Base-by-base conservation (phyloP, 2,888 invertebrate genomes). In the Pilophorus perplexus region DNA sequence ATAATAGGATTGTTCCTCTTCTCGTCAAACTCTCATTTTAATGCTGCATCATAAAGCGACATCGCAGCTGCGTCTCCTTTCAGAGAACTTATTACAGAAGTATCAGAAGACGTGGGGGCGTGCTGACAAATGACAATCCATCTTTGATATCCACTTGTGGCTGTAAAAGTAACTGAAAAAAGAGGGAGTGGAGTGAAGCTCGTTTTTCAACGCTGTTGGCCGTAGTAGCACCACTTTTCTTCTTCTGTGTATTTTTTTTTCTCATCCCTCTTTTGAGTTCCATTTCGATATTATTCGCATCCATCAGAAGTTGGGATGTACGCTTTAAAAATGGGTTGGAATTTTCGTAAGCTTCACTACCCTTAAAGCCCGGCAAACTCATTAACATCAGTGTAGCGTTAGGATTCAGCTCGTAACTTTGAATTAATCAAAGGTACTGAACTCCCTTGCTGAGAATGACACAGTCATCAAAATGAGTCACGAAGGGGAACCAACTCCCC, bases 71-170 rank as follows among this genome's bases (percentile, higher is more conserved):
- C 46, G 46, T 20, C 25, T 20, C 23, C 23, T 25, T 22, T 46
- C 23, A 12, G 46, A 46, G 46, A 46, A 46, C 46, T 23, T 22
- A 46, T 46, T 46, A 23, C 46, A n/a, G 20, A 5, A 46, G 46
- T 23, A 23, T 23, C 25, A 23, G 22, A 25, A 25, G 20, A 25
- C 14, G 46, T 23, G 46, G 46, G 46, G 46, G 23, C 25, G 6
- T 38, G 48, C 27, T 69, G 69, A 69, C 69, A 69, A 69, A 69
- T 69, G 69, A 69, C 69, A 65, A 69, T 66, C 62, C 67, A 57
- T 64, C 65, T 69, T 69, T 69, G 69, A 69, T 69, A 67, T 65
- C 54, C 25, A 52, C 25, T 52, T 52, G 22, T 52, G 27, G 28
- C 20, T 28, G 54, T 20, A 37, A 46, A 23, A 46, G 25, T 2